phyloP scores from a whole-genome alignment of 2,797 vertebrate species.

The Parauchenoglanis ngamensis region DNA sequence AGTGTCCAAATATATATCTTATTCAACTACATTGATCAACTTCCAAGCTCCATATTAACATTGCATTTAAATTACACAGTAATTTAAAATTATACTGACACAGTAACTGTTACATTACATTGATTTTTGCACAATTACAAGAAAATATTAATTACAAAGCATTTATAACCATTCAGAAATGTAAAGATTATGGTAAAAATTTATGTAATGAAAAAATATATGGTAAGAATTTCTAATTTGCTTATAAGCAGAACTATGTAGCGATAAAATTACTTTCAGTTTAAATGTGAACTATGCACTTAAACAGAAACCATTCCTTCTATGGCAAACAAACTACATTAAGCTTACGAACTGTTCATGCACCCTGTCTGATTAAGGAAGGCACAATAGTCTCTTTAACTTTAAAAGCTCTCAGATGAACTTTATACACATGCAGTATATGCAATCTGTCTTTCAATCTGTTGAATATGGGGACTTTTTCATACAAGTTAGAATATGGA shows the following conservation, averaged over 20 bases:
- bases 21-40: too few species aligned
- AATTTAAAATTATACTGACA: not conserved
- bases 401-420: not conserved
- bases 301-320: conserved; percentile 7
- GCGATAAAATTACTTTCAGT: not conserved
- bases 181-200: not conserved
- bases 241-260: not conserved
- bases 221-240: not conserved
- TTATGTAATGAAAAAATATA: not conserved
- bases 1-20: not conserved
- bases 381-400: not conserved
- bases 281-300: not conserved
- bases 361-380: not conserved
- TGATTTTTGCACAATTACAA: not conserved
- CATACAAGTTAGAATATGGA: not conserved
- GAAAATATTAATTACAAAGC: not conserved
- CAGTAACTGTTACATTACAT: not conserved
- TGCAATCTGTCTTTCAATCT: not conserved
- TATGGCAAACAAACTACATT: not conserved
- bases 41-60: not conserved
- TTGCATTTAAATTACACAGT: not conserved
- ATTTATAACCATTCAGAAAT: not conserved
- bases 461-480: not conserved
- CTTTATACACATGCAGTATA: not conserved
- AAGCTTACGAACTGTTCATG: not conserved